A percentile compares a stretch with the other conserved stretches of the same genome.
Conservation (phyloP, 2,113 vertebrate species). For the Mustela lutreola region DNA sequence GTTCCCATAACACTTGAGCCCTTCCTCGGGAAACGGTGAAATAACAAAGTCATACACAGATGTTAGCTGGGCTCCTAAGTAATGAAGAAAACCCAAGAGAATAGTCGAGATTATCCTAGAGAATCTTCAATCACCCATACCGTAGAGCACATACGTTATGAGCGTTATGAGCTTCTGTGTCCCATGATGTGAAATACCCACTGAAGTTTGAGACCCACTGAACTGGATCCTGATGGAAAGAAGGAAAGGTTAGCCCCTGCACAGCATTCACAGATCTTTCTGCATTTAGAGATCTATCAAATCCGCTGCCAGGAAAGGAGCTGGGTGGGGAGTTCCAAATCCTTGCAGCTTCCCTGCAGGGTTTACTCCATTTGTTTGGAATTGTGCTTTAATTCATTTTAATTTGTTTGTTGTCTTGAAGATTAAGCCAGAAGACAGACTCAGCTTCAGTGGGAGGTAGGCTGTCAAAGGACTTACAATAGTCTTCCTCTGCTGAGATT, state of each 20-base stretch:
- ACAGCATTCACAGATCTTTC: background rate
- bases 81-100: background rate
- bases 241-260: background rate
- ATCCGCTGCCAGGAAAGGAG: background rate
- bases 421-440: constrained; percentile 27
- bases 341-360: background rate
- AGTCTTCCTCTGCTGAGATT: background rate
- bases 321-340: background rate
- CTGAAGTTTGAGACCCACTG: background rate
- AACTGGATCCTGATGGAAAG: background rate
- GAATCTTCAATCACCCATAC: background rate
- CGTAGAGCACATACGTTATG: fast-evolving
- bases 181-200: background rate
- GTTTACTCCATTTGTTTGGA: constrained; percentile 21
- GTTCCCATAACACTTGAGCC: background rate
- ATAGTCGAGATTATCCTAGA: background rate
- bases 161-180: background rate
- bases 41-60: background rate
- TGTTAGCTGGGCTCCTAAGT: background rate
- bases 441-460: background rate
- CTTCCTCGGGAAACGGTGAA: background rate
- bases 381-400: constrained; percentile 54
- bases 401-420: constrained; percentile 63
- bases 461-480: constrained; percentile 5
- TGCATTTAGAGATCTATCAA: background rate